Evolutionary conservation across 2,888 invertebrate genomes (phyloP).

Genomic region (Chrysolina haemoptera): DNA sequence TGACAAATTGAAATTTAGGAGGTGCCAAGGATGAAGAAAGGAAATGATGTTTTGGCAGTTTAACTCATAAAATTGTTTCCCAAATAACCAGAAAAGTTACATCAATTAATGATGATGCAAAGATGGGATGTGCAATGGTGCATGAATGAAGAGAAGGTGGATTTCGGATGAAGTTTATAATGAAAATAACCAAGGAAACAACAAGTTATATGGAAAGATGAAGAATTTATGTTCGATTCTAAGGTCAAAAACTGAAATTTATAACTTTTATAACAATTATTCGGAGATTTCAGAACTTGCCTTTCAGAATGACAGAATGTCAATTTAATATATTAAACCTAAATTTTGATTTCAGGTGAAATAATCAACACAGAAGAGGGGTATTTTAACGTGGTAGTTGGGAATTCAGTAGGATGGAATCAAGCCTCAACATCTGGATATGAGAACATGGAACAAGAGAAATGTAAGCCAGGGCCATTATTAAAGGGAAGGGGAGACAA

Average conservation of each 20-base stretch:
- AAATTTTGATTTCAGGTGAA: constrained; percentile 21
- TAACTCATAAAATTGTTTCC: too few relatives aligned
- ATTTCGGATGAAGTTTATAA: neutral
- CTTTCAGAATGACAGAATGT: constrained; percentile 2
- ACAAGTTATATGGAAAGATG: neutral
- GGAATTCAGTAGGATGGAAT: constrained; percentile 21
- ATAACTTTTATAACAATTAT: neutral
- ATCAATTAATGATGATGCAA: too few relatives aligned
- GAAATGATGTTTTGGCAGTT: too few relatives aligned
- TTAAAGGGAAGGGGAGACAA: neutral
- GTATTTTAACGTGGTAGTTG: constrained; percentile 16
- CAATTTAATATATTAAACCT: constrained; percentile 5
- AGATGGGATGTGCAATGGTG: too few relatives aligned
- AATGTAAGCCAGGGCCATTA: constrained; percentile 19
- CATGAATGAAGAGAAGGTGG: too few relatives aligned
- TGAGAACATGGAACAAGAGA: constrained; percentile 23
- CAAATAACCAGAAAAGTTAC: too few relatives aligned
- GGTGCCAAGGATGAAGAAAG: too few relatives aligned
- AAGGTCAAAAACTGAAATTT: neutral
- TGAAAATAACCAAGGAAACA: neutral
- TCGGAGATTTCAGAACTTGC: constrained; percentile 4
- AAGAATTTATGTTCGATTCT: neutral
- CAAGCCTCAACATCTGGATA: constrained; percentile 23
- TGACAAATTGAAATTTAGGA: too few relatives aligned
- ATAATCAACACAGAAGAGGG: constrained; percentile 21